Evolutionary conservation across 2,113 vertebrate species (phyloP).

Genomic region (Neolamprologus cancellatus): DNA sequence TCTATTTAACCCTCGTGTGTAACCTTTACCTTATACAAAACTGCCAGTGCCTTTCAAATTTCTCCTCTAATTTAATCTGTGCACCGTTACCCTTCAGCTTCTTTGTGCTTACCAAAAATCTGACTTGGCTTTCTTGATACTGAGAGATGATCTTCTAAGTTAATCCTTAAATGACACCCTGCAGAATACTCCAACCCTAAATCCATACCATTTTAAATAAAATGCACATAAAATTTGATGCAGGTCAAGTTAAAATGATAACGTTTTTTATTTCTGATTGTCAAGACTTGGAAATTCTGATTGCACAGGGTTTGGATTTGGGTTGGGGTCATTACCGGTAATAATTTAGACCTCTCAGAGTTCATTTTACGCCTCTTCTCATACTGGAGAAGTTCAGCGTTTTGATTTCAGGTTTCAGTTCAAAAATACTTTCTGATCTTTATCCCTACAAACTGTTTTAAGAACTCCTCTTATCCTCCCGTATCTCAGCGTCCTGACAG

Average conservation of each 20-base stretch:
- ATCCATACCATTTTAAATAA: not conserved
- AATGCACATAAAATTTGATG: not conserved
- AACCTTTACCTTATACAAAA: not conserved
- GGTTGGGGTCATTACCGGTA: not conserved
- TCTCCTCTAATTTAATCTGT: not conserved
- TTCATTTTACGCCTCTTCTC: not conserved
- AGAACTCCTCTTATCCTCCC: slow-evolving; percentile 1
- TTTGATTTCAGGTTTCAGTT: not conserved
- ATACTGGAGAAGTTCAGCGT: not conserved
- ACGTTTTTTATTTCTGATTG: not conserved
- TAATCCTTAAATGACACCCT: not conserved
- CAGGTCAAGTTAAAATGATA: not conserved
- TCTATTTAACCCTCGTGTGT: not conserved
- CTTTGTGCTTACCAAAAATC: not conserved
- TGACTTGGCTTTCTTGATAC: not conserved
- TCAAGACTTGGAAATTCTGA: not conserved
- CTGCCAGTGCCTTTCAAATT: not conserved
- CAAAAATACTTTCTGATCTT: not conserved
- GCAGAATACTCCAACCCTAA: not conserved
- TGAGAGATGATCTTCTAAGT: not conserved
- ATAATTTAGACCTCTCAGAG: not conserved
- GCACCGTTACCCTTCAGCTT: not conserved
- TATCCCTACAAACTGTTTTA: slow-evolving; percentile 37
- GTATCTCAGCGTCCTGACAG: slow-evolving; percentile 16
- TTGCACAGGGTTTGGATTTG: not conserved